These are phyloP conservation scores for Poeciliopsis infans DNA, from an alignment of 2,797 vertebrate species.

Conservation along the genomic window DNA sequence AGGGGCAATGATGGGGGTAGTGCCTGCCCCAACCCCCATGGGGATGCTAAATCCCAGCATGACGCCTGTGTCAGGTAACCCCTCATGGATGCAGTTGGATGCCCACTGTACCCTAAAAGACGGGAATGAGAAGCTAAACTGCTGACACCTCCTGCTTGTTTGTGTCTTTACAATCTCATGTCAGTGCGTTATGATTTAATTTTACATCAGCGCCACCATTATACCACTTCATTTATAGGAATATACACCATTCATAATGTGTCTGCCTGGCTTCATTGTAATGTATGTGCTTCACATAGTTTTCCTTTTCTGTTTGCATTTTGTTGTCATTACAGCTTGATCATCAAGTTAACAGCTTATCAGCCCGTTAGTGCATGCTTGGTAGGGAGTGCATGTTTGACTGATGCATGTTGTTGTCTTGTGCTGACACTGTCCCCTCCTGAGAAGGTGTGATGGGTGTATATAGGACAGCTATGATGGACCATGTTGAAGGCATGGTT, in stretches of 20 bases:
- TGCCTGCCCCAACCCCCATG: slow-evolving; percentile 96
- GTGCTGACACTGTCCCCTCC: slow-evolving; percentile 79
- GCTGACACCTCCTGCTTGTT: slow-evolving; percentile 58
- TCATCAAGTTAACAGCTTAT: slow-evolving; percentile 15
- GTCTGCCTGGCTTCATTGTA: slow-evolving; percentile 24
- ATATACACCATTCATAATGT: slow-evolving; percentile 17
- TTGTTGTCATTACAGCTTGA: slow-evolving; percentile 1
- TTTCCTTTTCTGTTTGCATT: slow-evolving; percentile 32
- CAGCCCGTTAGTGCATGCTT: slow-evolving; percentile 47
- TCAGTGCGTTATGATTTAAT: slow-evolving; percentile 14
- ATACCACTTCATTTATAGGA: slow-evolving; percentile 12
- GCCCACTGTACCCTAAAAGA: slow-evolving; percentile 59
- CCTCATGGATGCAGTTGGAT: slow-evolving; percentile 78
- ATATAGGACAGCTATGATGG: slow-evolving; percentile 90
- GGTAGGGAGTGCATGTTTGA: slow-evolving; percentile 86
- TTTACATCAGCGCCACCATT: slow-evolving; percentile 21
- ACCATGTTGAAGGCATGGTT: slow-evolving; percentile 91
- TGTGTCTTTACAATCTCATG: slow-evolving; percentile 22
- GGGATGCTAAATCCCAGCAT: slow-evolving; percentile 98
- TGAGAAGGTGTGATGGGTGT: slow-evolving; percentile 91
- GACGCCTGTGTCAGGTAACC: slow-evolving; percentile 97
- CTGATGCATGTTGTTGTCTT: slow-evolving; percentile 93
- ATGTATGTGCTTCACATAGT: slow-evolving; percentile 32
- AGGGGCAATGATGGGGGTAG: slow-evolving; percentile 96
- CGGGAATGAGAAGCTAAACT: slow-evolving; percentile 81